Conservation (phyloP, 2,113 vertebrate genomes). For the Odocoileus virginianus region DNA sequence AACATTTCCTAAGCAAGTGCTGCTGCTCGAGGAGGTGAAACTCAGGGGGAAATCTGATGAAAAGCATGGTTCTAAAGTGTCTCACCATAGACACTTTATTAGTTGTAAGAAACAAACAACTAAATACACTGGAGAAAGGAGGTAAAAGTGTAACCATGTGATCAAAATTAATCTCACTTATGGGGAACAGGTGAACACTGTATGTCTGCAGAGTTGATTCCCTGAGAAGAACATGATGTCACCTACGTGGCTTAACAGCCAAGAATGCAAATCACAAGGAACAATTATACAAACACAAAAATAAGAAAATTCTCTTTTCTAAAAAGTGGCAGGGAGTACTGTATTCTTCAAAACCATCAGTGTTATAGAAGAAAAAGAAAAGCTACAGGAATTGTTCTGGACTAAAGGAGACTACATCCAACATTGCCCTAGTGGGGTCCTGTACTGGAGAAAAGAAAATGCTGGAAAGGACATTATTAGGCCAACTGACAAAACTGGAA, state of each 20-base stretch:
- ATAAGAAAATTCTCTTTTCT: not conserved
- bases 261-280: not conserved
- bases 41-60: not conserved
- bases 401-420: not conserved
- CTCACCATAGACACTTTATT: not conserved
- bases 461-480: not conserved
- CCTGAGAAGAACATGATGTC: not conserved
- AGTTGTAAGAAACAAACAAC: not conserved
- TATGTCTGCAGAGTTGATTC: not conserved
- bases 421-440: not conserved
- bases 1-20: not conserved
- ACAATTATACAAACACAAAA: not conserved
- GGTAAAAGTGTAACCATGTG: not conserved
- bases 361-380: not conserved
- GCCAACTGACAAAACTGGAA: not conserved
- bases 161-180: not conserved
- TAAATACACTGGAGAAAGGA: not conserved
- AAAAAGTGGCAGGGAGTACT: not conserved
- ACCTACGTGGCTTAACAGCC: not conserved
- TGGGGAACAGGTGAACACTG: not conserved
- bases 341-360: not conserved
- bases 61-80: not conserved
- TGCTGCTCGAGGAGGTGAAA: not conserved
- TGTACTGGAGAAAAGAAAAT: not conserved
- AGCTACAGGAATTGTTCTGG: not conserved